These are phyloP conservation scores for Oncorhynchus nerka DNA, from an alignment of 2,113 vertebrate species.

Conservation along the genomic window DNA sequence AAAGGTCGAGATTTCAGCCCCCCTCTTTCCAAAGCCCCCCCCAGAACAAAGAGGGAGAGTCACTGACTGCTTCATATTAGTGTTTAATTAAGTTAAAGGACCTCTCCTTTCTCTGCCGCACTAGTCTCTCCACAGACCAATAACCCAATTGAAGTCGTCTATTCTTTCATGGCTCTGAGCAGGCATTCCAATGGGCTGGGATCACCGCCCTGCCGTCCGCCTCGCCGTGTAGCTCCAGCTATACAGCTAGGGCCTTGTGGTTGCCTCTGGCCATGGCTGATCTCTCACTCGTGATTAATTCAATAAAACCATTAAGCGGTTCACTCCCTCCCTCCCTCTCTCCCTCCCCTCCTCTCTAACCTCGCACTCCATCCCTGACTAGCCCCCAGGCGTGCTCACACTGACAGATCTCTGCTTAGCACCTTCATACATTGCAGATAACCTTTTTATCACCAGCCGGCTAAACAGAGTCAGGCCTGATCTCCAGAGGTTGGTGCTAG, in stretches of 20 bases:
- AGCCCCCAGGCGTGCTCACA: constrained; percentile 36
- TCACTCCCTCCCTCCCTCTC: background rate
- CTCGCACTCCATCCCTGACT: background rate
- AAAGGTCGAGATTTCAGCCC: too few relatives aligned
- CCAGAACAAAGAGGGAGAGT: constrained; percentile 45
- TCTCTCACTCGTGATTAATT: constrained; percentile 68
- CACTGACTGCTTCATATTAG: constrained; percentile 77
- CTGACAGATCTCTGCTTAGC: constrained; percentile 68
- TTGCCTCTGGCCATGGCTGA: constrained; percentile 58
- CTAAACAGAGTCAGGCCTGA: constrained; percentile 45
- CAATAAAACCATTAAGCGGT: constrained; percentile 67
- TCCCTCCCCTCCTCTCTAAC: constrained; percentile 6
- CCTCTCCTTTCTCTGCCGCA: constrained; percentile 1
- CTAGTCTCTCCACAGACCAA: constrained; percentile 36
- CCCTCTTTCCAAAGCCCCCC: constrained; percentile 23
- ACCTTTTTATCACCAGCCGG: constrained; percentile 37
- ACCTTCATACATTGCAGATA: constrained; percentile 65
- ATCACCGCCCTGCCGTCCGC: constrained; percentile 50
- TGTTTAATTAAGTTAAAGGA: constrained; percentile 75
- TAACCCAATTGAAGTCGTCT: constrained; percentile 70
- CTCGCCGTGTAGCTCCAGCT: background rate
- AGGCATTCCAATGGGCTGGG: constrained; percentile 56
- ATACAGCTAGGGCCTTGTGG: constrained; percentile 18
- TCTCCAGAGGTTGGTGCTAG: constrained; percentile 26
- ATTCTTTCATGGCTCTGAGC: constrained; percentile 64